phyloP scores from a whole-genome alignment of 2,113 vertebrate genomes.

The Brienomyrus longianalis region DNA sequence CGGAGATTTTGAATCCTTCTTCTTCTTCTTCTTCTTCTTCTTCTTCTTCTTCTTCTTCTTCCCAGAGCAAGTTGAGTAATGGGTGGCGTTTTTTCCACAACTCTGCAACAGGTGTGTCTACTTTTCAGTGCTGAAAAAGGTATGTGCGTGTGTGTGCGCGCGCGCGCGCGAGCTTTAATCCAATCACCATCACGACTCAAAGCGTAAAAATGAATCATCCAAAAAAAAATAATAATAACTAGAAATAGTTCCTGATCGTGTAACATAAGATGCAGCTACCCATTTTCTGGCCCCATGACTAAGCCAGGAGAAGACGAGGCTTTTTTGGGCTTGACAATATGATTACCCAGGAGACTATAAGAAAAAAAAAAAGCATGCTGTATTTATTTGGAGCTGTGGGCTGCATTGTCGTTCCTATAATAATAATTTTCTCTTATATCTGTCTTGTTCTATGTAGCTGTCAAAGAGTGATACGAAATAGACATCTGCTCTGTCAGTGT shows the following conservation, averaged over 20 bases:
- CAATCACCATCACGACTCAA: background rate
- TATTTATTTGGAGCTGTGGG: conserved; percentile 3
- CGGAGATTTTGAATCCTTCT: background rate
- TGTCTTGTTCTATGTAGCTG: conserved; percentile 6
- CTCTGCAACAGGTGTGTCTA: background rate
- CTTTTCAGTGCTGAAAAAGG: background rate
- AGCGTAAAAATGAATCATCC: background rate
- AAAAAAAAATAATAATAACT: background rate
- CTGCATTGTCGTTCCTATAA: conserved; percentile 5
- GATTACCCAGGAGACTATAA: conserved; percentile 11
- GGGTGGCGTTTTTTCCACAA: background rate
- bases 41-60: background rate
- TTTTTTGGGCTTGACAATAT: conserved; percentile 2
- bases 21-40: background rate
- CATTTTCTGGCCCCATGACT: background rate
- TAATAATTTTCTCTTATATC: conserved; percentile 11
- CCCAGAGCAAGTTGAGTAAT: background rate
- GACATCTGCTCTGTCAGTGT: conserved; percentile 1
- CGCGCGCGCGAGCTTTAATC: background rate
- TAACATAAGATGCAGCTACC: background rate
- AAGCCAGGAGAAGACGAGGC: background rate
- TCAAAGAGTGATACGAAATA: background rate
- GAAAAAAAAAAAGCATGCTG: background rate
- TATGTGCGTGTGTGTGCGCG: background rate
- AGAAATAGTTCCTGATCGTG: background rate